Evolutionary conservation across 2,888 invertebrate species (phyloP).

Genomic region (Pachydiplax longipennis): DNA sequence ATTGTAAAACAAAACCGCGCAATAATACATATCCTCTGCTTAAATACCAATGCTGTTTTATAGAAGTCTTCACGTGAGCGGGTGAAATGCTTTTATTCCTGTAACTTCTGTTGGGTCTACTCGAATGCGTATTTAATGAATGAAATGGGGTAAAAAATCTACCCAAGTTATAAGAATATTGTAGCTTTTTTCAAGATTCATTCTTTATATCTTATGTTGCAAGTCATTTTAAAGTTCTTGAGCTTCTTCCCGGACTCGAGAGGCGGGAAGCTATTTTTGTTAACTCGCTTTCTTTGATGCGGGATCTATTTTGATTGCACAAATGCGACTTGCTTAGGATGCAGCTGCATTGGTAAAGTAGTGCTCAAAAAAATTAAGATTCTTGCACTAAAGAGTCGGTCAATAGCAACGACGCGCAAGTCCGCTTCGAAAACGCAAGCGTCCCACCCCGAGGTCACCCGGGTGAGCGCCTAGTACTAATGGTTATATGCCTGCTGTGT

Average conservation of each 20-base stretch:
- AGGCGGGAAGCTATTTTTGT: slow-evolving; percentile 15
- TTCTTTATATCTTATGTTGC: background rate
- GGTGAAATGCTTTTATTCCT: background rate
- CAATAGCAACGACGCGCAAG: slow-evolving; percentile 44
- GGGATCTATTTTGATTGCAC: background rate
- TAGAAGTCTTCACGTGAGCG: background rate
- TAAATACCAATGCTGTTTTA: slow-evolving; percentile 8
- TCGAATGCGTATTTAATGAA: background rate
- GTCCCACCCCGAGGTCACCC: slow-evolving; percentile 45
- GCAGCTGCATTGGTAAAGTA: slow-evolving; percentile 5
- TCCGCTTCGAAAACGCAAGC: slow-evolving; percentile 45
- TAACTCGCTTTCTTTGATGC: slow-evolving; percentile 5
- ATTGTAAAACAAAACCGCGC: slow-evolving; percentile 7
- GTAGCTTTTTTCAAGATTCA: background rate
- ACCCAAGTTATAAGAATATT: background rate
- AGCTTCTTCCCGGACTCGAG: background rate
- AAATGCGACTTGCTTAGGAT: background rate
- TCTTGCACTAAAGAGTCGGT: slow-evolving; percentile 44
- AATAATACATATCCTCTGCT: background rate
- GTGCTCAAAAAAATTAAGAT: slow-evolving; percentile 41
- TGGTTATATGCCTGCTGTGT: slow-evolving; percentile 21
- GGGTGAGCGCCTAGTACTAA: slow-evolving; percentile 40
- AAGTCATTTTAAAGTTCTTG: background rate
- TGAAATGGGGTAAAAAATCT: background rate
- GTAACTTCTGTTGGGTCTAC: background rate